A percentile compares a stretch with the other conserved stretches of the same genome.
Evolutionary conservation across 1,140 invertebrate species (phyloP).

Genomic region (Xylocopa sonorina): DNA sequence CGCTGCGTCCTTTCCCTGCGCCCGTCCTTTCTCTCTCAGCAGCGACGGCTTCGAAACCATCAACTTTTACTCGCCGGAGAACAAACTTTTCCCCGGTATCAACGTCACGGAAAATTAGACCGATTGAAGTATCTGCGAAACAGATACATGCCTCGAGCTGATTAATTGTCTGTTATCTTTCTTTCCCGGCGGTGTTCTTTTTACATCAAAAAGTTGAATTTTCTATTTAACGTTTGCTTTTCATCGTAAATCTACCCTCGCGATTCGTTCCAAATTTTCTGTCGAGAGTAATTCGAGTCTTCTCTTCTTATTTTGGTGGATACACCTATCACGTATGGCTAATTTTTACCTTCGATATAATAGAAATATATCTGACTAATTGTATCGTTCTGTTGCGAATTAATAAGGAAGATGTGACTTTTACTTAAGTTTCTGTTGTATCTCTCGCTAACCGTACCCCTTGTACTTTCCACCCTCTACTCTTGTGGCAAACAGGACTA

Average conservation of each 20-base stretch:
- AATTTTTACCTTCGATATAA: neutral
- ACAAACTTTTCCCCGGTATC: constrained; percentile 42
- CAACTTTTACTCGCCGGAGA: constrained; percentile 53
- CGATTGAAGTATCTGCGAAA: neutral
- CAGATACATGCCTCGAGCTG: neutral
- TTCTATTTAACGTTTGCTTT: too few relatives aligned
- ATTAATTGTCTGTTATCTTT: neutral
- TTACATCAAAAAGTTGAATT: too few relatives aligned
- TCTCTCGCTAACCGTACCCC: constrained; percentile 59
- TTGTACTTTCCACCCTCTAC: constrained; percentile 65
- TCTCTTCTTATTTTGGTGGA: neutral
- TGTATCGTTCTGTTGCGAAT: neutral
- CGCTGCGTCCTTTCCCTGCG: neutral
- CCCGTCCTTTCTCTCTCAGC: neutral
- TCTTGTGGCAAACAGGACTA: constrained; percentile 73
- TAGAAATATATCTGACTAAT: neutral
- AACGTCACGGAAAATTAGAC: neutral
- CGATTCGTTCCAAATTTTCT: too few relatives aligned
- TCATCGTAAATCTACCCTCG: too few relatives aligned
- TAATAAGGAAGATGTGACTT: neutral
- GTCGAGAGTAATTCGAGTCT: neutral
- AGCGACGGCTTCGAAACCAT: constrained; percentile 64
- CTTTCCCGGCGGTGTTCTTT: neutral
- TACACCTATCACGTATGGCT: too few relatives aligned
- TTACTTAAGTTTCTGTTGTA: constrained; percentile 44